Base-by-base conservation (phyloP, 30 jellyfish, hydroid and myxozoan species). In the Aurelia sp. region DNA sequence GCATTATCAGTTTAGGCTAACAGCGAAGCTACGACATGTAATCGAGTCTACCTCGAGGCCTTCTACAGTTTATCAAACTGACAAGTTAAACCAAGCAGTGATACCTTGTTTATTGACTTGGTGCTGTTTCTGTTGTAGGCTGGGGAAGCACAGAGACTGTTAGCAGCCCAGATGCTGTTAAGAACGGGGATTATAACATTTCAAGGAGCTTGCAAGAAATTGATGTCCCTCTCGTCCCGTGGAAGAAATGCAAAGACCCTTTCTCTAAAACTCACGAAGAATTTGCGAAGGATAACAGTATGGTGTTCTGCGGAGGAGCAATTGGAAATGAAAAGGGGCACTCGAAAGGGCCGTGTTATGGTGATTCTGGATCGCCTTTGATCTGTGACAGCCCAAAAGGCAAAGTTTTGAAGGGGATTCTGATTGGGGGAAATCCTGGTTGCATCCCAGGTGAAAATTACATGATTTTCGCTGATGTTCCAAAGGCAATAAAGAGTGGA, bases 221-320 rank as follows among this genome's bases (percentile, higher is more conserved):
- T n/a, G 60, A 82, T 8, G 85, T 82, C 13, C 91, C 91, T 4
- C 62, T 82, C 64, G 78, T 82, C n/a, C 91, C 85, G 0, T 82
- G 84, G 84, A 27, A 62, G 27, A 50, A 22, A 57, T 82, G 91
- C 20, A 52, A 82, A 55, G 91, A 82, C 68, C 71, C 44, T 47
- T 63, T 41, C 20, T 15, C 72, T 6, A 38, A 48, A 12, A 41
- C 57, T 38, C 91, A 82, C 85, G 59, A 82, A 40, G n/a, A 57
- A 17, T 82, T 82, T 21, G 91, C 91, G 52, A 51, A 2, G n/a
- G 10, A 30, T 13, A 82, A 82, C 78, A 11, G 12, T 55, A 69
- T 67, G 20, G 91, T 82, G 21, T 38, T 82, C 59, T 82, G 91
- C 50, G 91, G 91, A 9, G 91, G 91, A 30, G 50, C 63, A n/a